A percentile compares a stretch with the other conserved stretches of the same genome.
Evolutionary conservation across 1,140 invertebrate genomes (phyloP).

Genomic region (Drosophila repletoides): DNA sequence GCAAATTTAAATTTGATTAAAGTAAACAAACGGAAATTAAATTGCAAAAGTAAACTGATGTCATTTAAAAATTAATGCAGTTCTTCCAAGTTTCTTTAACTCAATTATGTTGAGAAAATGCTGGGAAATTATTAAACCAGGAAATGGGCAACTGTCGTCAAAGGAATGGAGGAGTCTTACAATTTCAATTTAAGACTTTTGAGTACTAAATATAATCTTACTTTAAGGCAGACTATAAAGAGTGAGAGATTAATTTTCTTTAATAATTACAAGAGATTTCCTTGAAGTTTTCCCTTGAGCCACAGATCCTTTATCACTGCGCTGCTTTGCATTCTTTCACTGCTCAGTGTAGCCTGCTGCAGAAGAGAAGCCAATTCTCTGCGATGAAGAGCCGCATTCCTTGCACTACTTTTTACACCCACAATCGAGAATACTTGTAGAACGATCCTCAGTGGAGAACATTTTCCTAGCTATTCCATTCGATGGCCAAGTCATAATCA

Average conservation of each 20-base stretch:
- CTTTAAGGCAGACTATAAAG: too few species aligned
- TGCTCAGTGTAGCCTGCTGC: neutral
- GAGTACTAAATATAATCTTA: too few species aligned
- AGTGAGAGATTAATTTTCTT: too few species aligned
- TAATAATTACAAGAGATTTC: too few species aligned
- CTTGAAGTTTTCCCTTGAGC: too few species aligned
- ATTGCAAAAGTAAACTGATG: slow-evolving; percentile 51
- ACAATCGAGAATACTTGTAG: neutral
- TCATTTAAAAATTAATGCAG: slow-evolving; percentile 15
- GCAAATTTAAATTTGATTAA: slow-evolving; percentile 74
- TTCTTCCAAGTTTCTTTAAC: slow-evolving; percentile 12
- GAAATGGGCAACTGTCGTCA: neutral
- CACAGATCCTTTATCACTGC: neutral
- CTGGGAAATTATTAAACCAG: neutral
- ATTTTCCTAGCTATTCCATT: too few species aligned
- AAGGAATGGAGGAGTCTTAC: neutral
- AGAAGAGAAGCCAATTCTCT: neutral
- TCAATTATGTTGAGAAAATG: slow-evolving; percentile 21
- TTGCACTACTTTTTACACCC: slow-evolving; percentile 55
- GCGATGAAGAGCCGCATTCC: slow-evolving; percentile 24
- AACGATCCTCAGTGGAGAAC: neutral
- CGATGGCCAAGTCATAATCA: slow-evolving; percentile 64
- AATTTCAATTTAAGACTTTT: too few species aligned
- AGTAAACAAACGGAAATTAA: slow-evolving; percentile 50
- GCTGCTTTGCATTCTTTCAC: slow-evolving; percentile 13